Evolutionary conservation across 2,888 invertebrate genomes (phyloP).

Genomic region (Ceramica pisi): DNA sequence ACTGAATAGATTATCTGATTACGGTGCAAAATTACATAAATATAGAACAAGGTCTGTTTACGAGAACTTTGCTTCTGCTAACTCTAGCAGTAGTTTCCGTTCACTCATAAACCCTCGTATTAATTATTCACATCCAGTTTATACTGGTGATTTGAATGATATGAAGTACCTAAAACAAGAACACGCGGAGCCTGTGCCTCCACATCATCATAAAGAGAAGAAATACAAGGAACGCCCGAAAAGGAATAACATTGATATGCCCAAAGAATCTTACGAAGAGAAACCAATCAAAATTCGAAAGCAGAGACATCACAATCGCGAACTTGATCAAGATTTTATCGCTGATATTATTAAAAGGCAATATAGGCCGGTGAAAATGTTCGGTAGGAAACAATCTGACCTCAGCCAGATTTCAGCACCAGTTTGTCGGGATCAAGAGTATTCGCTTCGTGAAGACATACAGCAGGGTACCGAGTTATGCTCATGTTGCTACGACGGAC

Average conservation of each 20-base stretch:
- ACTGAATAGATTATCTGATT: slow-evolving; percentile 58
- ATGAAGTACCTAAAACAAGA: slow-evolving; percentile 63
- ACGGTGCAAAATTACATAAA: slow-evolving; percentile 66
- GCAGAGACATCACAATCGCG: slow-evolving; percentile 62
- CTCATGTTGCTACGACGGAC: slow-evolving; percentile 77
- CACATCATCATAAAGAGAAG: slow-evolving; percentile 58
- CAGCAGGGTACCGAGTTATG: slow-evolving; percentile 76
- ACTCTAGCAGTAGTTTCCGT: slow-evolving; percentile 77
- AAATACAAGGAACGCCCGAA: slow-evolving; percentile 54
- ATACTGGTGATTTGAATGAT: slow-evolving; percentile 56
- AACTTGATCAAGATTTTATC: slow-evolving; percentile 82
- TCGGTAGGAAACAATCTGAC: slow-evolving; percentile 78
- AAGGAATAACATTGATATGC: slow-evolving; percentile 56
- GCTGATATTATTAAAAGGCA: slow-evolving; percentile 83
- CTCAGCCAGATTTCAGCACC: slow-evolving; percentile 85
- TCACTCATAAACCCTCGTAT: slow-evolving; percentile 70
- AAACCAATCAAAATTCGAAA: slow-evolving; percentile 63
- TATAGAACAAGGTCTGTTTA: slow-evolving; percentile 69
- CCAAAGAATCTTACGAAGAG: slow-evolving; percentile 61
- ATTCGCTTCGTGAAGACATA: slow-evolving; percentile 70
- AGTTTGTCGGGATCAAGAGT: slow-evolving; percentile 83
- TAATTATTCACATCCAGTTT: slow-evolving; percentile 47
- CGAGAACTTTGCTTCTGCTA: slow-evolving; percentile 67
- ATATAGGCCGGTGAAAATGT: slow-evolving; percentile 82
- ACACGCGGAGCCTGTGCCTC: slow-evolving; percentile 41